Base-by-base conservation (phyloP, 2,888 invertebrate genomes). In the Stenurella melanura region DNA sequence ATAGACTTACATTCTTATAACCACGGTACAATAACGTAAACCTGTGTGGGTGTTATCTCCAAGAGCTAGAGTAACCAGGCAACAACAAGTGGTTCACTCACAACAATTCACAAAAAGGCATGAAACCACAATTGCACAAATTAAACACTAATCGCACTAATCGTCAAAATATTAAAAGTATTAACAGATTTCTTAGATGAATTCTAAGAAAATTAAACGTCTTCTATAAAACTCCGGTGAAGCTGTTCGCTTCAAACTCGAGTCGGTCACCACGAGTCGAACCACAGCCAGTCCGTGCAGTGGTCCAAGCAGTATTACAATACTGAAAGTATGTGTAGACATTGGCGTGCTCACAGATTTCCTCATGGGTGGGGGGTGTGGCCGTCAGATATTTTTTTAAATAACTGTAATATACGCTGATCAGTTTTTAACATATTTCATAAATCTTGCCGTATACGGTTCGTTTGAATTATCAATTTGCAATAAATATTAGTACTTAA, bases 291-390 rank as follows among this genome's bases (percentile, higher is more conserved):
- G 78, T 72, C 77, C 75, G 77, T 79, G 80, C 81, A 79, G 73
- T 74, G 74, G 78, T 79, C 82, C 81, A 78, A 80, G 79, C 75
- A 42, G 67, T 82, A 82, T 76, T 80, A 83, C 84, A 84, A 82
- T 82, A 84, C 84, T 78, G 83, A 84, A 84, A 84, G 82, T 84
- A 80, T 83, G 82, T 81, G 81, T 63, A 58, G 68, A 38, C 79
- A 79, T 70, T 70, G 77, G 77, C 79, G 79, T 79, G 77, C 77
- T 56, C 75, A 38, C 1, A 17, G n/a, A 21, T 15, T 38, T 38
- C n/a, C 38, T 15, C 21, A 69, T 60, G 73, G 66, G 73, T 12
- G n/a, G 70, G 75, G 73, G 76, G 75, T 38, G 66, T 57, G 73
- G 57, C 15, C 19, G 38, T 34, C 66, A 15, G 50, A 42, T 15